These are phyloP conservation scores for Gobiocypris rarus DNA, from an alignment of 2,113 vertebrate genomes.

Conservation along the genomic window DNA sequence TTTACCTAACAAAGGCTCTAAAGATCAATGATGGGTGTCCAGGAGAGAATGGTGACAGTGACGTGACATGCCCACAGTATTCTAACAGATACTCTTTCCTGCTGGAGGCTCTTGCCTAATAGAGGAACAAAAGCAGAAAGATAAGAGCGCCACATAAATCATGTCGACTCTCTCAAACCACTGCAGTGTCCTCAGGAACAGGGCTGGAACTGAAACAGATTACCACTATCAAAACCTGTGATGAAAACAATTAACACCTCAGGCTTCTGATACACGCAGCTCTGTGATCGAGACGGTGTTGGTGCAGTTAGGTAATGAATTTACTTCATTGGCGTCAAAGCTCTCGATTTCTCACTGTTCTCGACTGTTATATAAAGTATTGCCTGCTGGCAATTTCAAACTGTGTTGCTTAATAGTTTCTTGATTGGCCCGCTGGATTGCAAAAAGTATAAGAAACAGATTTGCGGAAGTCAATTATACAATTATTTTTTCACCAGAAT, in stretches of 20 bases:
- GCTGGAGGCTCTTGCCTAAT: slow-evolving; percentile 33
- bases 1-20: slow-evolving; percentile 29
- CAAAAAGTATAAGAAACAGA: not conserved
- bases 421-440: not conserved
- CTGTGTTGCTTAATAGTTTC: slow-evolving; percentile 28
- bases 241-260: slow-evolving; percentile 42
- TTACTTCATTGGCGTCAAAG: slow-evolving; percentile 30
- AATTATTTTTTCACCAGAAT: not conserved
- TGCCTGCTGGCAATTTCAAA: slow-evolving; percentile 16
- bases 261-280: slow-evolving; percentile 12
- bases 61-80: slow-evolving; percentile 38
- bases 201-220: slow-evolving; percentile 25
- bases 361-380: slow-evolving; percentile 5
- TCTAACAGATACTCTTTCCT: slow-evolving; percentile 34
- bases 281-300: not conserved
- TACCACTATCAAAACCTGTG: slow-evolving; percentile 45
- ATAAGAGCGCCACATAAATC: slow-evolving; percentile 36
- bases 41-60: slow-evolving; percentile 32
- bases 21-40: slow-evolving; percentile 35
- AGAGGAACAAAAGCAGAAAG: slow-evolving; percentile 44
- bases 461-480: not conserved
- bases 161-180: slow-evolving; percentile 15
- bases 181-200: slow-evolving; percentile 21
- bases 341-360: slow-evolving; percentile 36
- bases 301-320: slow-evolving; percentile 32